phyloP scores from a whole-genome alignment of 2,888 invertebrate species.

The Vesta saturnalis region DNA sequence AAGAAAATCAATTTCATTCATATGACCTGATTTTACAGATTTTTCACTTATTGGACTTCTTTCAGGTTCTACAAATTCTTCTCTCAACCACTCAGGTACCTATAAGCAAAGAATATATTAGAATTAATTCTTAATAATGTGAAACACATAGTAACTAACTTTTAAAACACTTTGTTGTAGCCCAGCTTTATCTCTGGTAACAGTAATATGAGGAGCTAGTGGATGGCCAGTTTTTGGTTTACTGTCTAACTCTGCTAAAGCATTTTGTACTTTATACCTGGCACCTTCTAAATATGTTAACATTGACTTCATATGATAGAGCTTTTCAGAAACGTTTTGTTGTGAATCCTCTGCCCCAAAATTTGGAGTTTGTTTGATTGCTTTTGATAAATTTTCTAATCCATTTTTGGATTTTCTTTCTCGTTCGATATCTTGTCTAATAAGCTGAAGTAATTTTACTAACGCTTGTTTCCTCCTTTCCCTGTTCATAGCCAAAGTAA shows the following conservation, averaged over 20 bases:
- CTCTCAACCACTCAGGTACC: constrained; percentile 81
- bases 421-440: constrained; percentile 88
- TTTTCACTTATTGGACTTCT: constrained; percentile 59
- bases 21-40: constrained; percentile 57
- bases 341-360: constrained; percentile 90
- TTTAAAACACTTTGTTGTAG: constrained; percentile 86
- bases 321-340: constrained; percentile 89
- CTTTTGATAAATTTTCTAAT: constrained; percentile 87
- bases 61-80: constrained; percentile 66
- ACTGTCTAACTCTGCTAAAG: constrained; percentile 83
- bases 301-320: constrained; percentile 95
- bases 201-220: constrained; percentile 85
- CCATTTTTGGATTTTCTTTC: constrained; percentile 91
- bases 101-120: constrained; percentile 53
- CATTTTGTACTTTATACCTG: constrained; percentile 86
- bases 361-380: constrained; percentile 85
- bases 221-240: constrained; percentile 82
- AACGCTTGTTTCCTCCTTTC: constrained; percentile 89
- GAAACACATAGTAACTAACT: constrained; percentile 64
- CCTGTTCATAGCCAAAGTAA: constrained; percentile 90
- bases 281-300: constrained; percentile 91
- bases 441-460: constrained; percentile 83
- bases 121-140: not conserved
- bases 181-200: constrained; percentile 90
- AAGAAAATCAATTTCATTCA: constrained; percentile 63